Evolutionary conservation across 2,113 vertebrate species (phyloP), one percentile per base, ranked within the genome.

Genomic region (Oreochromis niloticus): DNA sequence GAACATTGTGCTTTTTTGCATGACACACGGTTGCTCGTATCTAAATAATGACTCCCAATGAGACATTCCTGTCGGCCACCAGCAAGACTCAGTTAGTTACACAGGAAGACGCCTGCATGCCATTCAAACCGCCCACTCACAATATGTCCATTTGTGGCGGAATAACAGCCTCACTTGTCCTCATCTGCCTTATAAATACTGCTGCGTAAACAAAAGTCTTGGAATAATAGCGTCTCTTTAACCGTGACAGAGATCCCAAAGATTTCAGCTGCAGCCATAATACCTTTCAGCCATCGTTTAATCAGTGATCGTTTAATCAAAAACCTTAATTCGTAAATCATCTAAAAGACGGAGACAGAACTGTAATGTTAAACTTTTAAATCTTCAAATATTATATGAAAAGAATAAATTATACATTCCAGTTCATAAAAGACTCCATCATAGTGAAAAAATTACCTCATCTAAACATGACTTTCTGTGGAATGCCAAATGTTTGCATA

Each of bases 31-130:
- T n/a, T 39, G 27, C 43, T 85, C 2, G 5, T 80, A 66, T 92
- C 61, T 13, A 41, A 91, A 81, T 79, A 81, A 43, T 55, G 13
- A 87, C 68, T 89, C 89, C 84, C 54, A 80, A 55, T 36, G 68
- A 83, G 57, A 84, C 36, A 85, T 48, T 85, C 82, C 63, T 85
- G 56, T 82, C 71, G 90, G 81, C 90, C 93, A 91, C 93, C 88
- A 93, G 85, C 89, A 90, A 90, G 61, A 88, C 57, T 83, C 39
- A 39, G 14, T 88, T 88, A 56, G 14, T 88, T 88, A 85, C 85
- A 93, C 85, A 93, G 80, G 88, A 94, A 95, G 88, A 90, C n/a
- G 82, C 27, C 81, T 57, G 84, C 81, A 73, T 85, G 84, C 82
- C 59, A 73, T 87, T 89, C 61, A 88, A 89, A 80, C 80, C 81